Evolutionary conservation across 2,888 invertebrate genomes (phyloP).

Genomic region (Unio delphinus): DNA sequence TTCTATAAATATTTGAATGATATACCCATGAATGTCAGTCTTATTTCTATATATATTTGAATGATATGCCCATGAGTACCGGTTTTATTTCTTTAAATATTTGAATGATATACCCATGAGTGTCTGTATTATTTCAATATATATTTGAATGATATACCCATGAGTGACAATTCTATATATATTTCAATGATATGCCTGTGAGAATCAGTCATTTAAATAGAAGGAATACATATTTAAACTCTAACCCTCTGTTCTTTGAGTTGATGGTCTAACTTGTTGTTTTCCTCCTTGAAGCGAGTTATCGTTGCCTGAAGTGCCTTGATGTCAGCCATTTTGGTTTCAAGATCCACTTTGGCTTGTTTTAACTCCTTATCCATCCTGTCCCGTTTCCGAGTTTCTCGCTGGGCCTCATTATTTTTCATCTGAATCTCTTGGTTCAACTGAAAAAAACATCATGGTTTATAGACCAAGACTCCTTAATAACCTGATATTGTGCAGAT

Average conservation of each 20-base stretch:
- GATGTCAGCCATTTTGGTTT: slow-evolving; percentile 73
- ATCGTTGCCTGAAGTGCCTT: slow-evolving; percentile 60
- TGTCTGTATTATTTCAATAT: too few species aligned
- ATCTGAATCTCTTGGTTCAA: slow-evolving; percentile 66
- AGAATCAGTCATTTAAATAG: too few species aligned
- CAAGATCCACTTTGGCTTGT: slow-evolving; percentile 71
- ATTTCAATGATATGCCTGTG: too few species aligned
- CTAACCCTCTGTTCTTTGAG: slow-evolving; percentile 65
- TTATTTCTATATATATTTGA: too few species aligned
- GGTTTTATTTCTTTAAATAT: too few species aligned
- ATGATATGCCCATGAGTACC: too few species aligned
- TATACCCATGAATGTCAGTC: too few species aligned
- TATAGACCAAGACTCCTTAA: not conserved
- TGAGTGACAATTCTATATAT: too few species aligned
- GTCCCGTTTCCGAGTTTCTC: slow-evolving; percentile 71
- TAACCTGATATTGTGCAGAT: not conserved
- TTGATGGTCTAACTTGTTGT: slow-evolving; percentile 57
- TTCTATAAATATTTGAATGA: too few species aligned
- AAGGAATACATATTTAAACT: not conserved
- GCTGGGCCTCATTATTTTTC: slow-evolving; percentile 64
- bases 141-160: too few species aligned
- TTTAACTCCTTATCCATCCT: slow-evolving; percentile 75
- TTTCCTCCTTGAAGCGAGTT: slow-evolving; percentile 59
- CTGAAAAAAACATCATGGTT: slow-evolving; percentile 26
- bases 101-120: too few species aligned